phyloP scores from a whole-genome alignment of 2,888 invertebrate genomes.

The Tetheella fluctuosa region DNA sequence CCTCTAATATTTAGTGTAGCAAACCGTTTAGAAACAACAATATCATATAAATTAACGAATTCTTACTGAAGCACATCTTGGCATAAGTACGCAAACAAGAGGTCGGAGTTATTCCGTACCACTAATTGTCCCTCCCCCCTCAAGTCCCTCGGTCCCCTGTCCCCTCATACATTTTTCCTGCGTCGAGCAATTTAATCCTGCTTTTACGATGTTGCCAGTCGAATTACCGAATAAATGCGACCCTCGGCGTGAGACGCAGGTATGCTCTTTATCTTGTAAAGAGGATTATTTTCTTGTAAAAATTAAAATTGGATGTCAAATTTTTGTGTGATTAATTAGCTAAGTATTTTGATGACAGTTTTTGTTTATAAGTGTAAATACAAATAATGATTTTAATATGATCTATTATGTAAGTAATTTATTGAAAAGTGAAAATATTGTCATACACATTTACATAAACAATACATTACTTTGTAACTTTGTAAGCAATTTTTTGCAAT shows the following conservation, averaged over 20 bases:
- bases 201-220: slow-evolving; percentile 43
- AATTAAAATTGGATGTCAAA: slow-evolving; percentile 23
- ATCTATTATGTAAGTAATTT: too few relatives aligned
- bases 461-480: too few relatives aligned
- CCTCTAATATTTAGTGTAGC: too few relatives aligned
- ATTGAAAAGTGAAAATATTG: too few relatives aligned
- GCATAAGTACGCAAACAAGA: slow-evolving; percentile 42
- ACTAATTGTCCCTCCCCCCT: slow-evolving; percentile 16
- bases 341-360: neutral
- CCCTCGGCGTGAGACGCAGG: slow-evolving; percentile 38
- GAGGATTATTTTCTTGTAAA: slow-evolving; percentile 30
- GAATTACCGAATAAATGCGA: slow-evolving; percentile 52
- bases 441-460: too few relatives aligned
- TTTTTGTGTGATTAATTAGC: slow-evolving; percentile 8
- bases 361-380: too few relatives aligned
- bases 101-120: slow-evolving; percentile 11
- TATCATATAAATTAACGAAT: slow-evolving; percentile 31
- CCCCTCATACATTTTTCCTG: slow-evolving; percentile 55
- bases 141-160: slow-evolving; percentile 19
- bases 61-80: slow-evolving; percentile 32
- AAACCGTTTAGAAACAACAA: slow-evolving; percentile 11
- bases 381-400: too few relatives aligned
- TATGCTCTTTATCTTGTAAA: slow-evolving; percentile 40
- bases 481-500: too few relatives aligned
- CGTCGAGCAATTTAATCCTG: slow-evolving; percentile 54